phyloP scores from a whole-genome alignment of 2,113 vertebrate genomes.

The Myotis brandtii region DNA sequence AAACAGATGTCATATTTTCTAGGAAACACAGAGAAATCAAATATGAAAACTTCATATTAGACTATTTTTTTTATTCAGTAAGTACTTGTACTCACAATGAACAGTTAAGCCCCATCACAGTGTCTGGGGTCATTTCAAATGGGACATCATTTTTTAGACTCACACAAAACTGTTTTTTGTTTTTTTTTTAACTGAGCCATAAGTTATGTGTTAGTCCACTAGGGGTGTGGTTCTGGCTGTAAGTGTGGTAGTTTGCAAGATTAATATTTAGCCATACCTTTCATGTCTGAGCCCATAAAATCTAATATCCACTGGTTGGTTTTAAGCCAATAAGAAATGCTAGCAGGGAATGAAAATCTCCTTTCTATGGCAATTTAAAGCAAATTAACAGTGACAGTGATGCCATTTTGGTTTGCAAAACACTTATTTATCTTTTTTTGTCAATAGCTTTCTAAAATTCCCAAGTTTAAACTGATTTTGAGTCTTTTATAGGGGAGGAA shows the following conservation, averaged over 20 bases:
- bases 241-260: slow-evolving; percentile 77
- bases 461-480: slow-evolving; percentile 85
- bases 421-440: slow-evolving; percentile 80
- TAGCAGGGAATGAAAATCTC: slow-evolving; percentile 74
- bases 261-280: slow-evolving; percentile 82
- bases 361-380: slow-evolving; percentile 83
- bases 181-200: slow-evolving; percentile 47
- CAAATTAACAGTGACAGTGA: slow-evolving; percentile 84
- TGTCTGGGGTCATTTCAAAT: slow-evolving; percentile 30
- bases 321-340: slow-evolving; percentile 79
- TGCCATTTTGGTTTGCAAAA: slow-evolving; percentile 79
- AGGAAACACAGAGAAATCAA: neutral
- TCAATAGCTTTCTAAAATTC: slow-evolving; percentile 80
- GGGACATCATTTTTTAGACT: slow-evolving; percentile 32
- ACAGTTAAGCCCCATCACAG: neutral
- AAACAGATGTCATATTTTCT: neutral
- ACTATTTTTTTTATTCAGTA: neutral
- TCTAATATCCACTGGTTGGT: slow-evolving; percentile 78
- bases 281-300: slow-evolving; percentile 80
- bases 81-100: neutral
- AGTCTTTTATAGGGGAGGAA: slow-evolving; percentile 61
- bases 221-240: slow-evolving; percentile 63
- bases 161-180: neutral
- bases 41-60: neutral
- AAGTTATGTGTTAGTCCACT: slow-evolving; percentile 40